Conservation (phyloP, 2,888 invertebrate genomes). For the Nomada goodeniana region DNA sequence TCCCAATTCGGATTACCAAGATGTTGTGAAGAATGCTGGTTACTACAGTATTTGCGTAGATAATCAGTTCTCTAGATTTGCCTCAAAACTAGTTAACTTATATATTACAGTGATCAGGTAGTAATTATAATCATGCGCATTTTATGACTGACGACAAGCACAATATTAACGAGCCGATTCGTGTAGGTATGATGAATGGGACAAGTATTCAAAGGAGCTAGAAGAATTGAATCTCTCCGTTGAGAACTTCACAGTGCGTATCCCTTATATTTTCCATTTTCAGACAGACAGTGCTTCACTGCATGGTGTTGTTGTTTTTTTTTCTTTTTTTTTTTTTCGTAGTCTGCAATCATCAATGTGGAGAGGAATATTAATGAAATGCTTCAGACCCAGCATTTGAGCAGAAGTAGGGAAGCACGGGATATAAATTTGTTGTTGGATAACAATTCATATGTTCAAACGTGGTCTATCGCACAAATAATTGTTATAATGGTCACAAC, state of each 20-base stretch:
- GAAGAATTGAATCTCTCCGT: slow-evolving; percentile 95
- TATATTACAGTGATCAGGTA: slow-evolving; percentile 94
- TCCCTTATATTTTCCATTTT: neutral
- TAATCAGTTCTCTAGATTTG: slow-evolving; percentile 96
- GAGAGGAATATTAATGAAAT: slow-evolving; percentile 95
- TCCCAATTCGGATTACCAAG: slow-evolving; percentile 95
- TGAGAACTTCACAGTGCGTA: slow-evolving; percentile 94
- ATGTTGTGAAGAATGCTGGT: slow-evolving; percentile 90
- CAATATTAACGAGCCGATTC: neutral
- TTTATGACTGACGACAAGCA: neutral
- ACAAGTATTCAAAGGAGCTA: slow-evolving; percentile 94
- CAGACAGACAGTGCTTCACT: no score
- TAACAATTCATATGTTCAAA: slow-evolving; percentile 94
- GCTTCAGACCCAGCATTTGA: slow-evolving; percentile 92
- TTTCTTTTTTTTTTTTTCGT: slow-evolving; percentile 77
- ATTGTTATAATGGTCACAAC: slow-evolving; percentile 92
- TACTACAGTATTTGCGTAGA: slow-evolving; percentile 96
- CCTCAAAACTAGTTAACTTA: slow-evolving; percentile 94
- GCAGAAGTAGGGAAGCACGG: slow-evolving; percentile 91
- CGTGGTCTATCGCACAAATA: slow-evolving; percentile 95
- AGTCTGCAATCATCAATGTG: slow-evolving; percentile 91
- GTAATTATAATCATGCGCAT: neutral
- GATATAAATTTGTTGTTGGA: slow-evolving; percentile 92
- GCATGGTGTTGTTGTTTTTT: neutral
- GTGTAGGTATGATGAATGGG: slow-evolving; percentile 94